Conservation (phyloP, 1,140 invertebrate genomes). For the Diabrotica undecimpunctata region DNA sequence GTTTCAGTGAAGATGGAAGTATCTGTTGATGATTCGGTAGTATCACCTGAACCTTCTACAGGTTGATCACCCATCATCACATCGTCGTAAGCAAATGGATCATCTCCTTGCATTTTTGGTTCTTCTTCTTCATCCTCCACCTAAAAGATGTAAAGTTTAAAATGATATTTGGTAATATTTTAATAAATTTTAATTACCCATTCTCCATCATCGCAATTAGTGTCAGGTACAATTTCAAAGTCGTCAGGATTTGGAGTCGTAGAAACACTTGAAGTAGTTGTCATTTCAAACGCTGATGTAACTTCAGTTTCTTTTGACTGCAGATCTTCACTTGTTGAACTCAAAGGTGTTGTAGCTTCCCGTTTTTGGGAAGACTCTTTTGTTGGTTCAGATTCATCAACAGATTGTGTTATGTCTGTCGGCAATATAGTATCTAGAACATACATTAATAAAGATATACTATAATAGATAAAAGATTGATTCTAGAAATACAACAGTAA, state of each 20-base stretch:
- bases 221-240: conserved; percentile 50
- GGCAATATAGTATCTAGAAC: conserved; percentile 49
- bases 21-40: conserved; percentile 13
- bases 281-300: conserved; percentile 15
- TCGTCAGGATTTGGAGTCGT: conserved; percentile 46
- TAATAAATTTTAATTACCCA: conserved; percentile 49
- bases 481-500: too few species aligned
- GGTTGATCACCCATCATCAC: conserved; percentile 61
- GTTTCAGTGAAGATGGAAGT: conserved; percentile 18
- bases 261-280: conserved; percentile 10
- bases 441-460: neutral
- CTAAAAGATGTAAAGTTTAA: neutral
- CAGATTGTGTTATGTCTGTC: conserved; percentile 56
- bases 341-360: neutral
- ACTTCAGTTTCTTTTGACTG: conserved; percentile 15
- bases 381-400: conserved; percentile 41
- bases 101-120: conserved; percentile 21
- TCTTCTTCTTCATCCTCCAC: neutral
- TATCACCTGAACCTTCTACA: conserved; percentile 36
- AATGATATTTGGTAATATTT: conserved; percentile 18
- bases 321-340: conserved; percentile 5
- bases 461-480: too few species aligned
- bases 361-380: conserved; percentile 5
- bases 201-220: conserved; percentile 58
- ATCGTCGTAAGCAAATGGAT: conserved; percentile 51